Evolutionary conservation across 2,888 invertebrate genomes (phyloP), one percentile per base, ranked within the genome.

Genomic region (Isotomurus palustris): DNA sequence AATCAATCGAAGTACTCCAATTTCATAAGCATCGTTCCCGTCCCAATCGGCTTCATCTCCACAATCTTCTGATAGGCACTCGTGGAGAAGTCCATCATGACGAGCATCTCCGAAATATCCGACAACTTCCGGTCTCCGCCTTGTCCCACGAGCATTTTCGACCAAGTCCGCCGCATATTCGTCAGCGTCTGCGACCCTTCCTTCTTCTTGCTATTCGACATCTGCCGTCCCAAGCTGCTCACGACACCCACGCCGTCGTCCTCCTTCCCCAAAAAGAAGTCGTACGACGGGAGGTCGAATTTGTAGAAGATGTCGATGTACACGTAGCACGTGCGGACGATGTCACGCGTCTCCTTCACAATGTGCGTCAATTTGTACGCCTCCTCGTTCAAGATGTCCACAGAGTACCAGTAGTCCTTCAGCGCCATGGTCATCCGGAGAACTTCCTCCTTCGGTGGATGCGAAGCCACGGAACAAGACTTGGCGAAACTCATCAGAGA

Each of bases 231-330:
- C n/a, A n/a, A n/a, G n/a, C n/a, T n/a, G n/a, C 36, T 38, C 8
- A 14, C 28, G n/a, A 10, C 24, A 29, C 53, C 36, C 29, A 25
- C 29, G 24, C 29, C 19, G 8, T 21, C 28, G 22, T 29, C 32
- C 2, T 25, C 28, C 21, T 54, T 25, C 51, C 51, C 14, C 5
- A 59, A 52, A 38, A 58, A 60, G 3, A 25, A 21, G 47, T 66
- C 62, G 41, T 62, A 66, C 24, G 45, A 50, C 19, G 65, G 65
- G 56, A 66, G 51, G 10, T 52, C 28, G 56, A 55, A 60, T 29
- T 66, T 66, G 51, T 66, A 66, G 53, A 66, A 66, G n/a, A 48
- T 48, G 19, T 62, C 60, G 17, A 53, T 47, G 51, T 66, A 66
- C 3, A 62, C 60, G 48, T 66, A 66, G 35, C 62, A 66, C 6